Evolutionary conservation across 2,113 vertebrate species (phyloP), one percentile per base, ranked within the genome.

Genomic region (Xyrauchen texanus): DNA sequence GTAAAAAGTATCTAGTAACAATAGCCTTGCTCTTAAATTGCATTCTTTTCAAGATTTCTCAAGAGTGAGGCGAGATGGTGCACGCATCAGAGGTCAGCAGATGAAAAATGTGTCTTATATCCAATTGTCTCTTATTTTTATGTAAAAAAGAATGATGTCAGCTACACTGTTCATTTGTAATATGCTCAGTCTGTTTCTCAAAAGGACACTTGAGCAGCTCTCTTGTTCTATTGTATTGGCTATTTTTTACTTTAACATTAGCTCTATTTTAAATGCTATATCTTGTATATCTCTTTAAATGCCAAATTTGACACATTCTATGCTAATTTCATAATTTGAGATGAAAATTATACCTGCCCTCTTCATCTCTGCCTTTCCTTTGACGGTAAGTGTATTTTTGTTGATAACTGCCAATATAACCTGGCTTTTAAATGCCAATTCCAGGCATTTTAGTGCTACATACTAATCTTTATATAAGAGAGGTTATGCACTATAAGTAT

Each of bases 91-190:
- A 61, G 70, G 70, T 73, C 70, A 73, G 70, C 70, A 60, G 46
- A 47, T 73, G 70, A 73, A 73, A 73, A 61, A 73, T 61, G 2
- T 61, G 52, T 58, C 42, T 57, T 71, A 46, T 70, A 70, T 70
- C 49, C 21, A 70, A 51, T 44, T 70, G 13, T 34, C 52, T 8
- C 52, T 8, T 57, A 45, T 71, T 73, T 13, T 57, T 47, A 12
- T 73, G n/a, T 61, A 73, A 73, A 60, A 47, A 72, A 73, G 4
- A 71, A 71, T 5, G 52, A 60, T 46, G 42, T 55, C 6, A 70
- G 34, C 68, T 71, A 9, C 13, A 44, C 34, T 71, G 68, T 46
- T 46, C n/a, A 46, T 60, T 73, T 73, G 55, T 60, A 47, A 73
- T 73, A 61, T 73, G 9, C 58, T 13, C 3, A 34, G 21, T 3